These are phyloP conservation scores for Tenthredo notha DNA, from an alignment of 2,888 invertebrate species.

Conservation along the genomic window DNA sequence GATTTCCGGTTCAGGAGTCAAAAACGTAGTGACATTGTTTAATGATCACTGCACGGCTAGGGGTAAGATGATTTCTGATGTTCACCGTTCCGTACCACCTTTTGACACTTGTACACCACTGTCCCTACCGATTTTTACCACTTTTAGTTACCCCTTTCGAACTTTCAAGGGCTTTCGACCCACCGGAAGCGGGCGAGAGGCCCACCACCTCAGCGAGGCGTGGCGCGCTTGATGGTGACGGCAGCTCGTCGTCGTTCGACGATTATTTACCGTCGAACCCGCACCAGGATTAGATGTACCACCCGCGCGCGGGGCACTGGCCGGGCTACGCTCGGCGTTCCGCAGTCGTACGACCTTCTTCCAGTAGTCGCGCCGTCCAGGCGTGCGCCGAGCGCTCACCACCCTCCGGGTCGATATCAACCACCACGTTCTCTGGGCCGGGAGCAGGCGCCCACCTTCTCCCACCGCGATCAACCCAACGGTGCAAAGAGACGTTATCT, in stretches of 20 bases:
- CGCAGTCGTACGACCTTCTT: conserved; percentile 56
- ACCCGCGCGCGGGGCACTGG: conserved; percentile 76
- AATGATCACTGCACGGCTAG: background rate
- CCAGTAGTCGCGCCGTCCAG: conserved; percentile 71
- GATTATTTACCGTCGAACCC: conserved; percentile 31
- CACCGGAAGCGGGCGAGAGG: conserved; percentile 59
- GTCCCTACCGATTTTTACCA: background rate
- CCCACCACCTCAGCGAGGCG: conserved; percentile 61
- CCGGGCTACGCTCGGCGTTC: conserved; percentile 69
- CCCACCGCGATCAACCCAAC: conserved; percentile 25
- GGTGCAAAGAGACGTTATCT: conserved; percentile 39
- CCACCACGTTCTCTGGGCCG: conserved; percentile 68
- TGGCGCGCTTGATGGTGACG: conserved; percentile 37
- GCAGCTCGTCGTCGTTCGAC: conserved; percentile 7
- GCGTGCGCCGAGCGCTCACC: conserved; percentile 73
- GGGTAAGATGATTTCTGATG: background rate
- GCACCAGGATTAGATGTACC: conserved; percentile 67
- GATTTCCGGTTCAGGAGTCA: conserved; percentile 46
- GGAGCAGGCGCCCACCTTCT: conserved; percentile 59
- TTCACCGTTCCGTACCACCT: background rate
- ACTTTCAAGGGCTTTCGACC: conserved; percentile 2
- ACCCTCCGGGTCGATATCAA: conserved; percentile 77
- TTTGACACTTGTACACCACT: background rate
- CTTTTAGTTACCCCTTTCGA: background rate
- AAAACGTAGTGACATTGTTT: background rate